Conservation (phyloP, 2,797 vertebrate species). For the Eospalax fontanierii region DNA sequence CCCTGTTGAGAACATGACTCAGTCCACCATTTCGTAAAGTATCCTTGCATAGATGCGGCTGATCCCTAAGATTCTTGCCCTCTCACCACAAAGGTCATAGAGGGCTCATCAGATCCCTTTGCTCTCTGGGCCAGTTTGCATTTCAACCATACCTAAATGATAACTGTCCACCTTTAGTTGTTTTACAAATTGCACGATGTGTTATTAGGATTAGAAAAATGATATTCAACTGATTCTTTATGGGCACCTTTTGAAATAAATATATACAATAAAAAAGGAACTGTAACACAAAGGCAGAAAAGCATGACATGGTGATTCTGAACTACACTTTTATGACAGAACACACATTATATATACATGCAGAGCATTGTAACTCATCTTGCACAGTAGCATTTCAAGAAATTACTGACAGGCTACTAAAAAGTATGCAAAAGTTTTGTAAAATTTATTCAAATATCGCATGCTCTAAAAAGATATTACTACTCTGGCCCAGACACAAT, state of each 20-base stretch:
- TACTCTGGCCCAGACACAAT: neutral
- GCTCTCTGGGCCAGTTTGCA: neutral
- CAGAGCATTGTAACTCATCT: neutral
- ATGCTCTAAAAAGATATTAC: slow-evolving; percentile 45
- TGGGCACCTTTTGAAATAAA: slow-evolving; percentile 65
- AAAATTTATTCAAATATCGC: slow-evolving; percentile 43
- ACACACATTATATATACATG: neutral
- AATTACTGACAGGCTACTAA: slow-evolving; percentile 40
- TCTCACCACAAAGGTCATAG: slow-evolving; percentile 50
- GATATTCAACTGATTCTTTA: slow-evolving; percentile 4
- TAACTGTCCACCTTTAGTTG: slow-evolving; percentile 26
- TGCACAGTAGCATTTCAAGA: neutral
- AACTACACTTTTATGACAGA: slow-evolving; percentile 27
- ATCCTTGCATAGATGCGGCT: neutral
- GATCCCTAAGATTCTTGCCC: neutral
- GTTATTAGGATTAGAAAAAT: slow-evolving; percentile 31
- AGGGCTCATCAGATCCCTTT: slow-evolving; percentile 18
- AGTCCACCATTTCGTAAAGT: neutral
- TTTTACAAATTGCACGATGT: slow-evolving; percentile 56
- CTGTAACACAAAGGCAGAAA: neutral
- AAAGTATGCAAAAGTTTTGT: neutral
- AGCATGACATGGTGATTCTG: slow-evolving; percentile 3
- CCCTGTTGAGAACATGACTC: neutral
- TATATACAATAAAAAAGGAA: slow-evolving; percentile 23
- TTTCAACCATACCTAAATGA: slow-evolving; percentile 59